phyloP scores from a whole-genome alignment of 1,140 invertebrate species.

The Pseudomyrmex concolor region DNA sequence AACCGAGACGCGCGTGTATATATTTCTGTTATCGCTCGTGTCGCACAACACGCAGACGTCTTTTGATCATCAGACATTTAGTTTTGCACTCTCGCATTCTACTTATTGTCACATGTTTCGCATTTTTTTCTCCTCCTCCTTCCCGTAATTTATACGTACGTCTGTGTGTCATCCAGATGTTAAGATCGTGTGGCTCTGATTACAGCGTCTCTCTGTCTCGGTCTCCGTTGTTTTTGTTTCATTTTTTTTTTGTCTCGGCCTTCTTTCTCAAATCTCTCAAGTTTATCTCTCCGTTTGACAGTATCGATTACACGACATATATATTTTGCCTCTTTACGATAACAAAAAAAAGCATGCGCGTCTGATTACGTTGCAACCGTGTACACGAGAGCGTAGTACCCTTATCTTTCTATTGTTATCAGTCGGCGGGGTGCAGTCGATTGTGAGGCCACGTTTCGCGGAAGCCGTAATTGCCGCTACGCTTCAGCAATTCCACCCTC shows the following conservation, averaged over 20 bases:
- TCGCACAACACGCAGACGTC: background rate
- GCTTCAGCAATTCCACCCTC: constrained; percentile 34
- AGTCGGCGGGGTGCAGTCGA: constrained; percentile 3
- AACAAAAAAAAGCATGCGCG: background rate
- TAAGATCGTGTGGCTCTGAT: too few relatives aligned
- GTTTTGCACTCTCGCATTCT: background rate
- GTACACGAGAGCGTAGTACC: background rate
- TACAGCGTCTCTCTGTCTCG: background rate
- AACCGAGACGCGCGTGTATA: background rate
- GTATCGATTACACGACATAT: background rate
- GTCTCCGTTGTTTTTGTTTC: background rate
- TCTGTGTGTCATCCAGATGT: too few relatives aligned
- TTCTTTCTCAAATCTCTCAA: background rate
- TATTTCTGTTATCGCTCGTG: background rate
- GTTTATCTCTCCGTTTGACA: background rate
- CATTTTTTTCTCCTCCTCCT: background rate
- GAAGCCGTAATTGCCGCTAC: constrained; percentile 30
- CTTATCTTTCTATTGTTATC: constrained; percentile 31
- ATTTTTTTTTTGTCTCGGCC: constrained; percentile 2
- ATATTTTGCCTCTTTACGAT: background rate
- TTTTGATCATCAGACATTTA: constrained; percentile 4
- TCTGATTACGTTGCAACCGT: background rate
- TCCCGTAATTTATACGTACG: background rate
- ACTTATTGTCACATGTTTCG: background rate
- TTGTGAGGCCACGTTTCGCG: constrained; percentile 31